phyloP scores from a whole-genome alignment of 1,140 invertebrate species.

The Procambarus virginalis region DNA sequence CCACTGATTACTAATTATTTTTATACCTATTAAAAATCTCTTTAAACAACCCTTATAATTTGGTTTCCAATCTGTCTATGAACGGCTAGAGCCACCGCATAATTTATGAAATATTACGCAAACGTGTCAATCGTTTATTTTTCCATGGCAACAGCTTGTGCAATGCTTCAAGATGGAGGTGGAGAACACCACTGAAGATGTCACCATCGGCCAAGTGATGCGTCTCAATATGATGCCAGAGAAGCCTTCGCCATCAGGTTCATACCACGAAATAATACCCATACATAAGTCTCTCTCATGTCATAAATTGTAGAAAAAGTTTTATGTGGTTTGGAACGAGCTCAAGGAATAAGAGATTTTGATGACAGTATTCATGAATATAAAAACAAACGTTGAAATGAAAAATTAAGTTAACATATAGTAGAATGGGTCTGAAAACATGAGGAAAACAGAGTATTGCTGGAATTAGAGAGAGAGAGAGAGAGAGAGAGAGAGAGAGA shows the following conservation, averaged over 20 bases:
- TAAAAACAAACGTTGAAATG: no score
- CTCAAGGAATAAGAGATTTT: no score
- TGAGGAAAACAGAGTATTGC: no score
- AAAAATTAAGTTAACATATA: no score
- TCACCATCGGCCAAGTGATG: slow-evolving; percentile 64
- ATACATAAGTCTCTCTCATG: no score
- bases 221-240: slow-evolving; percentile 70
- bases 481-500: slow-evolving; percentile 38
- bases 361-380: no score
- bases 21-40: no score
- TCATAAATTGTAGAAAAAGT: no score
- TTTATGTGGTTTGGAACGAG: no score
- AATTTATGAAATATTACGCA: neutral
- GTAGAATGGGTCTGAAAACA: no score
- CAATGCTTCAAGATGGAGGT: slow-evolving; percentile 3
- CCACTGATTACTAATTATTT: no score
- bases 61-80: neutral
- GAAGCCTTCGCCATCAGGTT: slow-evolving; percentile 44
- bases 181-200: neutral
- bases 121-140: neutral
- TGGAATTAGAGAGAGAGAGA: slow-evolving; percentile 13
- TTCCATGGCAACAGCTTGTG: slow-evolving; percentile 10
- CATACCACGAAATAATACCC: neutral
- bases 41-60: neutral
- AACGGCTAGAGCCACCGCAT: neutral